phyloP scores from a whole-genome alignment of 2,797 vertebrate genomes.

The Triplophysa bombifrons region DNA sequence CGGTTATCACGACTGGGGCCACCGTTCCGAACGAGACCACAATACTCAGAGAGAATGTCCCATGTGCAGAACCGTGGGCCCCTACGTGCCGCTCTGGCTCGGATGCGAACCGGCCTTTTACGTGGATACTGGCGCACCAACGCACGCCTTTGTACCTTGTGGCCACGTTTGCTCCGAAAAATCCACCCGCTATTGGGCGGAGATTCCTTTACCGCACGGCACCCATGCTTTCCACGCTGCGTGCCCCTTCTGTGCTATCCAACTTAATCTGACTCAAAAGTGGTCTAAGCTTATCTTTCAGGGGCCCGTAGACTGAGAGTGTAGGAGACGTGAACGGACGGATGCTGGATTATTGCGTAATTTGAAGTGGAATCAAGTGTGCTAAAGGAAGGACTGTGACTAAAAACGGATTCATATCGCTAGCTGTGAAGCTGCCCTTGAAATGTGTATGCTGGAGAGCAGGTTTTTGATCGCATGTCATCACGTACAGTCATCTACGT shows the following conservation, averaged over 20 bases:
- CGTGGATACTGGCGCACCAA: slow-evolving; percentile 91
- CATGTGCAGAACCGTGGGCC: slow-evolving; percentile 94
- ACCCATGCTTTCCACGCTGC: slow-evolving; percentile 90
- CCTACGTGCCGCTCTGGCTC: slow-evolving; percentile 95
- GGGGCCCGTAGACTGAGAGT: slow-evolving; percentile 91
- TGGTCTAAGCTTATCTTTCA: slow-evolving; percentile 97
- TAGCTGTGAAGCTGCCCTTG: slow-evolving; percentile 46
- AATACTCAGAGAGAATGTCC: slow-evolving; percentile 90
- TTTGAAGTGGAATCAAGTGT: slow-evolving; percentile 18
- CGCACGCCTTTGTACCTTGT: slow-evolving; percentile 92
- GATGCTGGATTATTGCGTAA: slow-evolving; percentile 59
- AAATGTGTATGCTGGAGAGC: slow-evolving; percentile 23
- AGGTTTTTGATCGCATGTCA: slow-evolving; percentile 13
- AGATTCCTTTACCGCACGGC: slow-evolving; percentile 87
- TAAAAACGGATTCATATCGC: slow-evolving; percentile 19
- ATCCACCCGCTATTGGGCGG: slow-evolving; percentile 94
- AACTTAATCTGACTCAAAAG: slow-evolving; percentile 88
- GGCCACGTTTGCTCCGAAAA: slow-evolving; percentile 99
- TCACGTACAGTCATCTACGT: slow-evolving; percentile 4
- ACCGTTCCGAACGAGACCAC: slow-evolving; percentile 88
- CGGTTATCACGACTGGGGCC: slow-evolving; percentile 96
- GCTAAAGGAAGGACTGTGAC: not conserved
- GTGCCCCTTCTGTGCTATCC: slow-evolving; percentile 90
- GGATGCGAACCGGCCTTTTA: slow-evolving; percentile 96
- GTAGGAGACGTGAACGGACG: slow-evolving; percentile 50